Evolutionary conservation across 1,140 invertebrate species (phyloP).

Genomic region (Megalonaias nervosa): DNA sequence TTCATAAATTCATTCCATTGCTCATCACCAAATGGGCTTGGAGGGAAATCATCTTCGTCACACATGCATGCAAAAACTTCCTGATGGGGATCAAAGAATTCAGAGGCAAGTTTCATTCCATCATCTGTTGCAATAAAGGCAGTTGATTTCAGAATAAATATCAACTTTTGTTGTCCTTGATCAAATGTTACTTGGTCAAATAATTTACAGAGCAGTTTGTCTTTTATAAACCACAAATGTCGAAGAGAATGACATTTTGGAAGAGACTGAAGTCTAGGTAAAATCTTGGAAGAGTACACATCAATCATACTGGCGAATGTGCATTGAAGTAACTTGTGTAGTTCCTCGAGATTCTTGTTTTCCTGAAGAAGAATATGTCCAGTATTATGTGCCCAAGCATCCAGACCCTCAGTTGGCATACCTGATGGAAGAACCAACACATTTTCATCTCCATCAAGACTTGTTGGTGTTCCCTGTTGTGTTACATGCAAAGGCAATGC

Average conservation of each 20-base stretch:
- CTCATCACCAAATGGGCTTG: constrained; percentile 1
- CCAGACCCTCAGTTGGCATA: constrained; percentile 20
- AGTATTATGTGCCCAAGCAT: background rate
- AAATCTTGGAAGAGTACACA: background rate
- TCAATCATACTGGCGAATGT: background rate
- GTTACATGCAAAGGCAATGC: constrained; percentile 12
- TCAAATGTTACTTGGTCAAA: background rate
- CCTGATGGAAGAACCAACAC: constrained; percentile 1
- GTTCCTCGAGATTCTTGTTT: background rate
- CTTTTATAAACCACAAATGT: constrained; percentile 15
- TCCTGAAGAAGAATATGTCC: constrained; percentile 2
- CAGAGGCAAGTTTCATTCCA: background rate
- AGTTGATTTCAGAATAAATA: background rate
- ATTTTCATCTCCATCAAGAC: background rate
- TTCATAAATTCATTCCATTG: constrained; percentile 18
- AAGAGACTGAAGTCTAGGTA: background rate
- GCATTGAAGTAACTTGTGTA: constrained; percentile 7
- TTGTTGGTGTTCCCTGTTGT: background rate
- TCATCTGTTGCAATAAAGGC: constrained; percentile 1
- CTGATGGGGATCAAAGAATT: constrained; percentile 2
- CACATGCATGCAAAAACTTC: constrained; percentile 3
- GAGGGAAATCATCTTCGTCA: constrained; percentile 3
- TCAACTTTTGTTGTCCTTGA: background rate
- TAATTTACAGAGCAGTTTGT: background rate
- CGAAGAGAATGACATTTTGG: background rate